Percentiles rank a stretch among this genome's conserved stretches.
These are phyloP conservation scores for Mionectes macconnelli DNA, from an alignment of 2,113 vertebrate genomes.

Conservation along the genomic window DNA sequence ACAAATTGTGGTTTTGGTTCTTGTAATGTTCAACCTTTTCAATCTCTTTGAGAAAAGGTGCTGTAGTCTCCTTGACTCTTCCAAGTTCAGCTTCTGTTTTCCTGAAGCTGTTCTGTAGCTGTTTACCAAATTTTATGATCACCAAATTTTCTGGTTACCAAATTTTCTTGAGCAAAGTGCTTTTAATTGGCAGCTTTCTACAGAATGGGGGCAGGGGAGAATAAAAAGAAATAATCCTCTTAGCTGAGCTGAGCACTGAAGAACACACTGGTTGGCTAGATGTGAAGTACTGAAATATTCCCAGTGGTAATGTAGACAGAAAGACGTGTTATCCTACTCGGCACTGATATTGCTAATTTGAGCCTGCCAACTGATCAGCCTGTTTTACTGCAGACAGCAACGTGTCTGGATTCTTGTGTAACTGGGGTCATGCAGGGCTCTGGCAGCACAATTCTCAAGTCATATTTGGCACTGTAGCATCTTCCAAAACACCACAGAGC, in stretches of 20 bases:
- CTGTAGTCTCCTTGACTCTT: background rate
- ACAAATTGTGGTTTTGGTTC: background rate
- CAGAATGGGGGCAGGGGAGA: accelerated
- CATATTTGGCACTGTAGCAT: background rate
- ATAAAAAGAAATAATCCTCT: background rate
- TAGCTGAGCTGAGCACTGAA: background rate
- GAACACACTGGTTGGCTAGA: background rate
- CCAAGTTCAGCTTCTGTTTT: background rate
- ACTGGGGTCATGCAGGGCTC: background rate
- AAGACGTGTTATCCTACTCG: accelerated
- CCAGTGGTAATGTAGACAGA: background rate
- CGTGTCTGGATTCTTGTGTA: background rate
- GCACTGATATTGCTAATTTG: background rate
- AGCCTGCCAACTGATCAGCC: background rate
- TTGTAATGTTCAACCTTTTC: background rate
- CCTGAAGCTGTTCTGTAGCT: background rate
- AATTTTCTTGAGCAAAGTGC: background rate
- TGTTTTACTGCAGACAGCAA: background rate
- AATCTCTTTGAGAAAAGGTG: background rate
- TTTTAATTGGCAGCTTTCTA: background rate
- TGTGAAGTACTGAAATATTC: background rate
- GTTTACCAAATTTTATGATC: background rate
- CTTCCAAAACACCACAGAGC: background rate
- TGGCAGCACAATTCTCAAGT: background rate
- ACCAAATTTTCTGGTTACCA: background rate